Conservation (phyloP, 2,888 invertebrate species). For the Agrochola macilenta region DNA sequence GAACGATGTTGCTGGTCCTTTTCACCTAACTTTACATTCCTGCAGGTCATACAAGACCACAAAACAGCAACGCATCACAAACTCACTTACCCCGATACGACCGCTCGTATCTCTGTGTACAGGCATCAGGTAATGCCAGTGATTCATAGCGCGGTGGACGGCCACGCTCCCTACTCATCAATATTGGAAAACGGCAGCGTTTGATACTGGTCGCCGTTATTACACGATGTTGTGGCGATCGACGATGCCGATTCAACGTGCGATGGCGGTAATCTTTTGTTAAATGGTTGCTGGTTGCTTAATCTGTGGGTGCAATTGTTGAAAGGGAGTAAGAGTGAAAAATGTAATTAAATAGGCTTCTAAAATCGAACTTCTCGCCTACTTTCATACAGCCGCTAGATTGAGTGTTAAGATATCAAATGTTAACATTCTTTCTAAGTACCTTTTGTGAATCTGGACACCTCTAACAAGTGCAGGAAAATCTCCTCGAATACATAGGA, state of each 20-base stretch:
- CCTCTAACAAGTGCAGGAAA: not conserved
- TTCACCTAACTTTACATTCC: not conserved
- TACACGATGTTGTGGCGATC: constrained; percentile 55
- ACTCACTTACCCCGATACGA: not conserved
- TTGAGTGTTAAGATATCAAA: not conserved
- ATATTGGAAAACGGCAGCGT: constrained; percentile 81
- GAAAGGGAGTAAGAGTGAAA: not conserved
- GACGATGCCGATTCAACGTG: constrained; percentile 16
- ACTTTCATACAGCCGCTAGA: not conserved
- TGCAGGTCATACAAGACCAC: not conserved
- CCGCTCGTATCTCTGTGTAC: constrained; percentile 38
- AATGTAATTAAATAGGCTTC: not conserved
- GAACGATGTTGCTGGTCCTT: not conserved
- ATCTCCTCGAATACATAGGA: not conserved
- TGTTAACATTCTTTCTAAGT: not conserved
- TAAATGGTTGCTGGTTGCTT: constrained; percentile 16
- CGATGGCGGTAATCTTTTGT: constrained; percentile 47
- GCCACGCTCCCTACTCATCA: constrained; percentile 79
- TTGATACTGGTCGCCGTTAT: constrained; percentile 75
- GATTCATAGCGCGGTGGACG: constrained; percentile 79
- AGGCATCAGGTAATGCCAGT: constrained; percentile 78
- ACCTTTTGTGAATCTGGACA: too few relatives aligned
- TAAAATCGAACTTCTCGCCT: not conserved
- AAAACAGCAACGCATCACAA: constrained; percentile 46
- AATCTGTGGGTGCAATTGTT: constrained; percentile 1